phyloP scores from a whole-genome alignment of 2,797 vertebrate genomes.

The Botia almorhae region DNA sequence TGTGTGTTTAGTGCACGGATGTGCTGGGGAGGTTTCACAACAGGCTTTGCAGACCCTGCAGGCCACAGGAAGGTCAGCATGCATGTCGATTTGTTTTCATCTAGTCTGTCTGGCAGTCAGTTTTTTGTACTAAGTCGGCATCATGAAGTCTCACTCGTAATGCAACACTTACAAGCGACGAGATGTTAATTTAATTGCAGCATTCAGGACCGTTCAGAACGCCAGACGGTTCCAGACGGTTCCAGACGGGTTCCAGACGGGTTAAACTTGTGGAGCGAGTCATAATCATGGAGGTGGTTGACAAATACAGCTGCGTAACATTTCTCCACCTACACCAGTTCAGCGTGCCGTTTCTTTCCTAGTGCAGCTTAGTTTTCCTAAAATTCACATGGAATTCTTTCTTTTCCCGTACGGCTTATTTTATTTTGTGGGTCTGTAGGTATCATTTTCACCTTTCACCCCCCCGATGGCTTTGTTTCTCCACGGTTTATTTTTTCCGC shows the following conservation, averaged over 20 bases:
- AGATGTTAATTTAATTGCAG: constrained; percentile 43
- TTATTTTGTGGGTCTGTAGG: constrained; percentile 14
- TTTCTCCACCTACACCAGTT: neutral
- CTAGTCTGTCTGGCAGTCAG: constrained; percentile 24
- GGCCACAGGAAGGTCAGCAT: constrained; percentile 21
- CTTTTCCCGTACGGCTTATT: neutral
- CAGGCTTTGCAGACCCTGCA: neutral
- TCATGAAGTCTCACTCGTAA: neutral
- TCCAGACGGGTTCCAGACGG: neutral
- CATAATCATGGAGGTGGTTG: neutral
- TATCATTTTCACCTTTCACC: constrained; percentile 14
- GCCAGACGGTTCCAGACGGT: too few species aligned
- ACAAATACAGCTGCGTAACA: constrained; percentile 18
- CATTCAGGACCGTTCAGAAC: neutral
- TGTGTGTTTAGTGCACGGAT: neutral
- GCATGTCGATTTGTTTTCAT: constrained; percentile 41
- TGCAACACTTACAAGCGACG: constrained; percentile 3
- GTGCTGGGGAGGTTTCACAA: neutral
- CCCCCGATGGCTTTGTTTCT: neutral
- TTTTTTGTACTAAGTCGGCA: constrained; percentile 43
- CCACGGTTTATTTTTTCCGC: neutral
- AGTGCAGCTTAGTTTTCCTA: constrained; percentile 6
- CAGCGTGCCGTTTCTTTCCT: constrained; percentile 13
- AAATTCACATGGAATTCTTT: constrained; percentile 23
- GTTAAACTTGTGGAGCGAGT: neutral